Percentiles rank a stretch among this genome's conserved stretches.
phyloP scores from a whole-genome alignment of 1,140 invertebrate genomes.

The Heliconius congener region DNA sequence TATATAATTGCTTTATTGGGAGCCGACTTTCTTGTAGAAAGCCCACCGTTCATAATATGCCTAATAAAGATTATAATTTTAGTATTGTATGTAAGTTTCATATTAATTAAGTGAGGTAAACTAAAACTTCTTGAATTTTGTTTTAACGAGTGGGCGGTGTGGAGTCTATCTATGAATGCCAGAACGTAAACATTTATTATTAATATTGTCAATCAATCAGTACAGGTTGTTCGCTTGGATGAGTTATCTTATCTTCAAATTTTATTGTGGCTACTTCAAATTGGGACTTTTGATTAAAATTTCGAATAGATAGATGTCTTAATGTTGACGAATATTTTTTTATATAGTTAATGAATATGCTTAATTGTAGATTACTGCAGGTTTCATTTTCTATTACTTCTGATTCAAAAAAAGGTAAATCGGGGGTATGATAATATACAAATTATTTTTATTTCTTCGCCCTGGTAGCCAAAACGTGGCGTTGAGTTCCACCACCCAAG shows the following conservation, averaged over 20 bases:
- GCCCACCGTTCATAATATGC: slow-evolving; percentile 58
- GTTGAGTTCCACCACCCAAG: too few relatives aligned
- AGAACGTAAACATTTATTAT: slow-evolving; percentile 36
- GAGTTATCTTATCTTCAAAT: slow-evolving; percentile 27
- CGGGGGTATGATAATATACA: too few relatives aligned
- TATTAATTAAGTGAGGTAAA: slow-evolving; percentile 36
- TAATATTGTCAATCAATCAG: slow-evolving; percentile 30
- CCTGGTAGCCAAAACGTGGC: too few relatives aligned
- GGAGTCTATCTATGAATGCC: slow-evolving; percentile 17
- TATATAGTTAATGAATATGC: too few relatives aligned
- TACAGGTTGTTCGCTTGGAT: slow-evolving; percentile 27
- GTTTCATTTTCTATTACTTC: too few relatives aligned
- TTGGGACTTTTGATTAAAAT: slow-evolving; percentile 11
- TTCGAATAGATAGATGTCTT: background rate
- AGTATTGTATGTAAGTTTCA: slow-evolving; percentile 43
- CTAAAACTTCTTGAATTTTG: slow-evolving; percentile 25
- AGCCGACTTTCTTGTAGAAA: slow-evolving; percentile 64
- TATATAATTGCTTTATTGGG: slow-evolving; percentile 71
- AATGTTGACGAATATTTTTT: background rate
- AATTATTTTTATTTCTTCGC: too few relatives aligned
- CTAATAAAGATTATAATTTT: slow-evolving; percentile 59
- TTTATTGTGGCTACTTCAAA: slow-evolving; percentile 16
- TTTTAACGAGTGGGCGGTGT: slow-evolving; percentile 32
- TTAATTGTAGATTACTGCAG: too few relatives aligned
- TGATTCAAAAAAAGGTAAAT: too few relatives aligned